Base-by-base conservation (phyloP, 2,888 invertebrate species). In the Onthophagus sagittarius region DNA sequence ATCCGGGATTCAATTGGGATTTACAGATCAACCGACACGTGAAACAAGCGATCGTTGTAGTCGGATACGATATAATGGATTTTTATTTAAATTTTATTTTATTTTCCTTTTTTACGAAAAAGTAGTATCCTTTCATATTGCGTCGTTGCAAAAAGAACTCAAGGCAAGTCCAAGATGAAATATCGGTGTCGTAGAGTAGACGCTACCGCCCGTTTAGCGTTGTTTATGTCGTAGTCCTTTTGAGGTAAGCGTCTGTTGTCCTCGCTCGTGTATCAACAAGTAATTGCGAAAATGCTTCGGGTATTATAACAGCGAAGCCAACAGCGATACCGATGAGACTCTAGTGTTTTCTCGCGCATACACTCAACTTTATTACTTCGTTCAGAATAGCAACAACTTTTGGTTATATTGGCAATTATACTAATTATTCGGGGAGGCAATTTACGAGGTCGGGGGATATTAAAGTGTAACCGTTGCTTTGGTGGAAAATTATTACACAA, bases 1-100 rank as follows among this genome's bases (percentile, higher is more conserved):
- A 74, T 74, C 72, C 70, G 73, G 72, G 72, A 74, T 74, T 73
- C 74, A 32, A 32, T 39, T 65, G 72, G 74, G 75, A 76, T 76
- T 76, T 76, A 69, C 70, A 72, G 69, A 62, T 71, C 72, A 74
- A 72, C 64, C 15, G 64, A 64, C 63, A 70, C 69, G 71, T 71
- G 73, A 67, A 70, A 64, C 69, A 53, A 39, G 15, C 62, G 70
- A 33, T 15, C 15, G 14, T 53, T 13, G 39, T 53, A 53, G 7
- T 53, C 39, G 39, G 39, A 53, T 53, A 53, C 39, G 11, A 9
- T 53, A 53, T 53, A 53, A 53, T 53, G 39, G 39, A 53, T 53
- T 53, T 23, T 53, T 53, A 11, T 53, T 11, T 7, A 53, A 7
- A 7, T 11, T 4, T 53, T 53, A 2, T 53, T 53, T 53, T 53